phyloP scores from a whole-genome alignment of 2,113 vertebrate species.

The Catharus minimus region DNA sequence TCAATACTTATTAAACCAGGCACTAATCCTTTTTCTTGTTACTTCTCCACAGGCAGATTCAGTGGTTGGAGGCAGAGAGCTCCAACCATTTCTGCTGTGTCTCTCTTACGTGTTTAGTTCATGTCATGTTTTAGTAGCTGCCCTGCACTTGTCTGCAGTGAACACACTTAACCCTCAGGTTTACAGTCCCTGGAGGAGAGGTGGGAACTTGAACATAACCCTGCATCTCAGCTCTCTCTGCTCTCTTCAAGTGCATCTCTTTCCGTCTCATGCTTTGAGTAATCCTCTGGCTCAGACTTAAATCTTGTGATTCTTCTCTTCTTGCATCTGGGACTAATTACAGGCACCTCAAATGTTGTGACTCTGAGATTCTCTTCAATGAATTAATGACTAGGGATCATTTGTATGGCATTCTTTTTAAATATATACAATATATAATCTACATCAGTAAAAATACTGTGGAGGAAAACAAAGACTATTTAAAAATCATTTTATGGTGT shows the following conservation, averaged over 20 bases:
- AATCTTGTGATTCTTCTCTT: neutral
- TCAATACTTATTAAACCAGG: neutral
- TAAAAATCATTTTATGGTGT: neutral
- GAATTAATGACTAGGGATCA: neutral
- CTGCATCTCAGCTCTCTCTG: neutral
- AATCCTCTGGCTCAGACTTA: neutral
- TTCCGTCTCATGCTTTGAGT: neutral
- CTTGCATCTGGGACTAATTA: neutral
- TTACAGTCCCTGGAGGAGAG: neutral
- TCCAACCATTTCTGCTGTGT: neutral
- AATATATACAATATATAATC: neutral
- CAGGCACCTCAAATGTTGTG: neutral
- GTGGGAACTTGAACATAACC: neutral
- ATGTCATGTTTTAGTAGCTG: neutral
- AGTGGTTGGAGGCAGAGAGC: constrained; percentile 9
- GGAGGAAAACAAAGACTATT: neutral
- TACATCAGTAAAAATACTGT: neutral
- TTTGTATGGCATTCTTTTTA: neutral
- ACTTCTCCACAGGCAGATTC: constrained; percentile 8
- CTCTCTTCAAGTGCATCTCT: neutral
- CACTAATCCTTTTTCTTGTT: constrained; percentile 1
- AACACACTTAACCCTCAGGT: neutral
- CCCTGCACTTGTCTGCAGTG: neutral
- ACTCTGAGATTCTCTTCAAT: neutral
- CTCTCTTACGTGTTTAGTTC: neutral